These are phyloP conservation scores for Danionella cerebrum DNA, from an alignment of 2,113 vertebrate genomes.

Conservation along the genomic window DNA sequence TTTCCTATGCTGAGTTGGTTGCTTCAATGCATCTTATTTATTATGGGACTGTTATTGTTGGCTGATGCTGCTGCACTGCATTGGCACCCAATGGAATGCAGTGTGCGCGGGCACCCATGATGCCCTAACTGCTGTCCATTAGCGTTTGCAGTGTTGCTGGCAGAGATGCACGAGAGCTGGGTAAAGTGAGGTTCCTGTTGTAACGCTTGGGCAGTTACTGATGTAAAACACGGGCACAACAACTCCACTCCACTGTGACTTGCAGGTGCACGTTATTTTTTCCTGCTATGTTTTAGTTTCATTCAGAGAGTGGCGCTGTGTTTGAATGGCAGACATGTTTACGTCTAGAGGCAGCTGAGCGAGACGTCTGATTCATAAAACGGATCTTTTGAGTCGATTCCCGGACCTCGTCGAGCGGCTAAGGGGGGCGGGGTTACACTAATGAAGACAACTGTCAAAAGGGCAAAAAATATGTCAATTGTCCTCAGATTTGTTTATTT, in stretches of 20 bases:
- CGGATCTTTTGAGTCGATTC: neutral
- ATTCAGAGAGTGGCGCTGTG: neutral
- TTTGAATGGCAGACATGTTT: neutral
- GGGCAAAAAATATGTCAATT: no score
- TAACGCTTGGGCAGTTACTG: neutral
- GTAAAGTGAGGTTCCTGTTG: neutral
- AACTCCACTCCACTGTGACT: no score
- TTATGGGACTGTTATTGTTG: neutral
- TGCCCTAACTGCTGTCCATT: neutral
- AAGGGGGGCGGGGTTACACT: no score
- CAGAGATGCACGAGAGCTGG: neutral
- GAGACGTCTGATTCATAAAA: neutral
- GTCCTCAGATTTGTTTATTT: no score
- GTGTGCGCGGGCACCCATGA: neutral
- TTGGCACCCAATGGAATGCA: no score
- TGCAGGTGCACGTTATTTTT: conserved; percentile 51
- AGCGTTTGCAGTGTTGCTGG: no score
- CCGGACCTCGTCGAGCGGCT: neutral
- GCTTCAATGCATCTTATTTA: no score
- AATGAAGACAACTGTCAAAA: no score
- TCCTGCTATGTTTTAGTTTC: neutral
- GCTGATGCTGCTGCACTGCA: neutral
- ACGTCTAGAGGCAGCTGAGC: neutral
- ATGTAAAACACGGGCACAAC: no score
- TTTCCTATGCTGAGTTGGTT: no score